phyloP scores from a whole-genome alignment of 2,797 vertebrate genomes.

The Meda fulgida region DNA sequence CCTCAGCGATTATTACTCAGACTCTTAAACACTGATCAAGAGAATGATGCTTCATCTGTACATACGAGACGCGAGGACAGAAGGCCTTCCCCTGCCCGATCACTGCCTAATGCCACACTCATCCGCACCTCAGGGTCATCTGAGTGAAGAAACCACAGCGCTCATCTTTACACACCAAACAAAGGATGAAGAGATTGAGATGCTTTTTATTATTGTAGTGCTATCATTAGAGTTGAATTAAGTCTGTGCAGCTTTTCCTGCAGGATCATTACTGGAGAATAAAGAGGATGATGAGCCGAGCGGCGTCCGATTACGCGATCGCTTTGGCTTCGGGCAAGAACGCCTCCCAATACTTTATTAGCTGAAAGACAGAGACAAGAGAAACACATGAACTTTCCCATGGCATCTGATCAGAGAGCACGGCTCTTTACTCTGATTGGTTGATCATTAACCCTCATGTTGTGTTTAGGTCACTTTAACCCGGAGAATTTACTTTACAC shows the following conservation, averaged over 20 bases:
- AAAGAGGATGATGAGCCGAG: conserved; percentile 54
- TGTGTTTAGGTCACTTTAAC: too few species aligned
- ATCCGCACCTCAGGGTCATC: neutral
- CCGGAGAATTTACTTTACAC: too few species aligned
- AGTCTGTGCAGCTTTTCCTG: conserved; percentile 76
- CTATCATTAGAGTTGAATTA: conserved; percentile 62
- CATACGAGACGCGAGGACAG: conserved; percentile 49
- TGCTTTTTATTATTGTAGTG: conserved; percentile 78
- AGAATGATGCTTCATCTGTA: conserved; percentile 33
- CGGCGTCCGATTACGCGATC: conserved; percentile 82
- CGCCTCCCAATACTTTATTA: conserved; percentile 98
- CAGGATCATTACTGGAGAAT: conserved; percentile 71
- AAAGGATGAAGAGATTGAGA: conserved; percentile 72
- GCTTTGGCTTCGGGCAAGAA: conserved; percentile 99
- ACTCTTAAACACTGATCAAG: conserved; percentile 12
- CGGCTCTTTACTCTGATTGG: too few species aligned
- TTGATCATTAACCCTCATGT: too few species aligned
- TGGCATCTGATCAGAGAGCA: neutral
- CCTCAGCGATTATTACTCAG: conserved; percentile 8
- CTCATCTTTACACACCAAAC: conserved; percentile 74
- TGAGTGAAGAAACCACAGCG: conserved; percentile 3
- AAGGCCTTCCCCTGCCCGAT: conserved; percentile 47
- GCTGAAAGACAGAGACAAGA: conserved; percentile 74
- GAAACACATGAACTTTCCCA: neutral
- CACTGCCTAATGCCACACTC: conserved; percentile 9